phyloP scores from a whole-genome alignment of 2,888 invertebrate species.

The Lithophane ornitopus region DNA sequence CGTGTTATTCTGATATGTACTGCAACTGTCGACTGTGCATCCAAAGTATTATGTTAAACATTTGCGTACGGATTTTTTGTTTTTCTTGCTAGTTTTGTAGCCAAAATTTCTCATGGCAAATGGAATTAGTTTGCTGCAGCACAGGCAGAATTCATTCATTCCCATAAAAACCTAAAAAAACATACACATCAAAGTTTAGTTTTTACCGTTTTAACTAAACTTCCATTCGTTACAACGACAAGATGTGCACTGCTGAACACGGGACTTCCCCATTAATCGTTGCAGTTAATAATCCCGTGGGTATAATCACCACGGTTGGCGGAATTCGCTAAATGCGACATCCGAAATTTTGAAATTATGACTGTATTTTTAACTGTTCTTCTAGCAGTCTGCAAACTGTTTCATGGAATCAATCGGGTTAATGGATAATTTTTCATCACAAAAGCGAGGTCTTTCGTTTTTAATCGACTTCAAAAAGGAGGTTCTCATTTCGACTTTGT shows the following conservation, averaged over 20 bases:
- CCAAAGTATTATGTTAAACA: conserved; percentile 15
- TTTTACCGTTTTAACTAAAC: background rate
- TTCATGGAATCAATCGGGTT: background rate
- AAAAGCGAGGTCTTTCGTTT: background rate
- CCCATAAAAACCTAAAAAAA: background rate
- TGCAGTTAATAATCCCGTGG: conserved; percentile 49
- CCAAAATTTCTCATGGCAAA: background rate
- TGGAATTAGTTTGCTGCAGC: background rate
- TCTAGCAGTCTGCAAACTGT: background rate
- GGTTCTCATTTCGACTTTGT: no score
- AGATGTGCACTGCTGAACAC: conserved; percentile 52
- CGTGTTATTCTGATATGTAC: conserved; percentile 64
- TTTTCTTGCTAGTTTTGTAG: conserved; percentile 19
- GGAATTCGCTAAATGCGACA: conserved; percentile 45
- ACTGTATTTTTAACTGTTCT: conserved; percentile 28
- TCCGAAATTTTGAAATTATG: conserved; percentile 23
- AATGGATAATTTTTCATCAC: background rate
- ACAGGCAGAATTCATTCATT: background rate
- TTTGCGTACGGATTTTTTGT: conserved; percentile 23
- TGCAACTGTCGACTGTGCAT: conserved; percentile 37
- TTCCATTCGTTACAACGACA: conserved; percentile 10
- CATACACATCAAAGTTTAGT: background rate
- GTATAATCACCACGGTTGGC: conserved; percentile 51
- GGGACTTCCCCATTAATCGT: conserved; percentile 33
- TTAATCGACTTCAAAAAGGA: no score